Base-by-base conservation (phyloP, 2,113 vertebrate species). In the Oncorhynchus keta region DNA sequence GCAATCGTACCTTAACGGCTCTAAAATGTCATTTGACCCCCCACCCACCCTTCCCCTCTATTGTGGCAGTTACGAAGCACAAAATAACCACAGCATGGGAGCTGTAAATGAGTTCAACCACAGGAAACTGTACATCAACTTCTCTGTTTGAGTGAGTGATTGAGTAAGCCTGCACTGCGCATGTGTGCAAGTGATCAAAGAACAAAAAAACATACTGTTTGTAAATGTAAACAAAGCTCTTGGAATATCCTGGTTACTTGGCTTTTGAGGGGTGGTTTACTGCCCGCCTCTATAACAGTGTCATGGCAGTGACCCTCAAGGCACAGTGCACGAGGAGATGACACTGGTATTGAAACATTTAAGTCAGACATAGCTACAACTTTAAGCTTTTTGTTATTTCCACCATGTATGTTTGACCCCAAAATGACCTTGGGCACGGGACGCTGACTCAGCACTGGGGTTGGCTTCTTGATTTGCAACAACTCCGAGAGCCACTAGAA, bases 71-170 rank as follows among this genome's bases (percentile, higher is more conserved):
- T 80, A 68, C 28, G 77, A 65, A 82, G 75, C 28, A 26, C 81
- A 85, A 74, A 55, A 68, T 81, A 89, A 91, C 90, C 89, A 76
- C 89, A 89, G 79, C 74, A 70, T 55, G 76, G 82, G 48, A 78
- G 81, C 76, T 68, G 65, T 81, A 81, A 28, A 77, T 82, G 86
- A 73, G 81, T 18, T n/a, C 32, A 86, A 91, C 88, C 86, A 90
- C 90, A 91, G 90, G 89, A 89, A 91, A 89, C 82, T 80, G 79
- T 80, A 85, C 80, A 78, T 88, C 69, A 81, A 61, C 59, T 69
- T 79, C 73, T 49, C 73, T 49, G 79, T 78, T 75, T 70, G 1
- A 26, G 20, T 45, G 68, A 68, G 16, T 64, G 18, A 20, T 20
- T 57, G 69, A 61, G 39, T 72, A 24, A 8, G 49, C 5, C 4